Percentiles rank a stretch among this genome's conserved stretches.
Conservation (phyloP, 2,888 invertebrate genomes). For the Galerucella pusilla region DNA sequence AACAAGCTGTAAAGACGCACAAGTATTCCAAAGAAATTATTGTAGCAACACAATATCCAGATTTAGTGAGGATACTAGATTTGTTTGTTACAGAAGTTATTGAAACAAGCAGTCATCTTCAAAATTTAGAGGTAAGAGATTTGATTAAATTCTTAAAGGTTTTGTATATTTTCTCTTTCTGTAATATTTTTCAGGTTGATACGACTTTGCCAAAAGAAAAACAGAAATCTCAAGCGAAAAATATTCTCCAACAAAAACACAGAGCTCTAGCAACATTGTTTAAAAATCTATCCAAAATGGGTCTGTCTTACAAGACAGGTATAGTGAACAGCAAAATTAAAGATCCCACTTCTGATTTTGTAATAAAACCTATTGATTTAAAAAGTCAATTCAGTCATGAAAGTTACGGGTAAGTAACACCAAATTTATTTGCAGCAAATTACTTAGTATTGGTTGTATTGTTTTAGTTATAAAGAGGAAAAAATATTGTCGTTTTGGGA, state of each 20-base stretch:
- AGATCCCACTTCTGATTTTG: conserved; percentile 71
- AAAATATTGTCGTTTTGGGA: conserved; percentile 73
- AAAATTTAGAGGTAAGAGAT: conserved; percentile 70
- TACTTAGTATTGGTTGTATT: not conserved
- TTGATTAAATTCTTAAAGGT: not conserved
- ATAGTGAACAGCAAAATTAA: conserved; percentile 70
- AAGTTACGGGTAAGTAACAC: conserved; percentile 59
- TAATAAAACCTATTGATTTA: conserved; percentile 78
- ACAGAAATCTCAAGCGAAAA: conserved; percentile 83
- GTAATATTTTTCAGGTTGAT: conserved; percentile 66
- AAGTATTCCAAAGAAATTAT: conserved; percentile 75
- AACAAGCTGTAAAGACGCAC: conserved; percentile 71
- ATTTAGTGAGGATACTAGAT: conserved; percentile 73
- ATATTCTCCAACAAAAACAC: conserved; percentile 85
- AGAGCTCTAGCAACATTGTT: conserved; percentile 89
- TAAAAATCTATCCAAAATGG: conserved; percentile 78
- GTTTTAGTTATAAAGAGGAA: conserved; percentile 64
- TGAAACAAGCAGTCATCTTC: conserved; percentile 76
- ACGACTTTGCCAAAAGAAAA: conserved; percentile 73
- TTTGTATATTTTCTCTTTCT: not conserved
- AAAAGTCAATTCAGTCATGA: conserved; percentile 69
- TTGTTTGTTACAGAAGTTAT: conserved; percentile 74
- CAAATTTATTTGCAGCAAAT: too few relatives aligned
- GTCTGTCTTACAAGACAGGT: conserved; percentile 86
- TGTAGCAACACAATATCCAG: conserved; percentile 69